A percentile compares a stretch with the other conserved stretches of the same genome.
Conservation (phyloP, 2,113 vertebrate genomes). For the Fregata magnificens region DNA sequence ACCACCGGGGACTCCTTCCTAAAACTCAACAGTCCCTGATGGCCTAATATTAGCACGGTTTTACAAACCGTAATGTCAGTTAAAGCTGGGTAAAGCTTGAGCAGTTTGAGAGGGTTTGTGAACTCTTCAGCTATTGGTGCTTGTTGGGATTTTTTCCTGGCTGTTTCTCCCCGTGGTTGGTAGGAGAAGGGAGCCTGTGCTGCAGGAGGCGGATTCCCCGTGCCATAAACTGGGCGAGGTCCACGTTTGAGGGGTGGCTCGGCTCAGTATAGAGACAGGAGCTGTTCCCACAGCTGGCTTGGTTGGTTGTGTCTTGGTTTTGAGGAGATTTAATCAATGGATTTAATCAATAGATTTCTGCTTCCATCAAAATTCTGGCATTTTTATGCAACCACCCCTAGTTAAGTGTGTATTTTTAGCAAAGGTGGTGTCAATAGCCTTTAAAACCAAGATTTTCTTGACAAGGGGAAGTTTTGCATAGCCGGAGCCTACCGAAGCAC, state of each 20-base stretch:
- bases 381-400: not conserved
- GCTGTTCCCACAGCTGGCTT: not conserved
- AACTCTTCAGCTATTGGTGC: not conserved
- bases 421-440: not conserved
- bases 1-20: not conserved
- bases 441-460: not conserved
- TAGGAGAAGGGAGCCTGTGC: not conserved
- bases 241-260: not conserved
- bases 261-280: not conserved
- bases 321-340: not conserved
- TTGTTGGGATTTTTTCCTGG: not conserved
- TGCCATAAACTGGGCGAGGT: not conserved
- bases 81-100: not conserved
- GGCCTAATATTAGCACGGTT: not conserved
- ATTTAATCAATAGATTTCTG: not conserved
- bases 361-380: not conserved
- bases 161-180: not conserved
- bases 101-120: not conserved
- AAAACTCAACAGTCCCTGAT: not conserved
- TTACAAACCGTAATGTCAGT: not conserved
- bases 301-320: not conserved
- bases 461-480: not conserved
- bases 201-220: not conserved
- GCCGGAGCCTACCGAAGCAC: not conserved
- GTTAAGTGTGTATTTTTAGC: not conserved